Percentiles rank a stretch among this genome's conserved stretches.
Conservation (phyloP, 2,888 invertebrate genomes). For the Calameuta filiformis region DNA sequence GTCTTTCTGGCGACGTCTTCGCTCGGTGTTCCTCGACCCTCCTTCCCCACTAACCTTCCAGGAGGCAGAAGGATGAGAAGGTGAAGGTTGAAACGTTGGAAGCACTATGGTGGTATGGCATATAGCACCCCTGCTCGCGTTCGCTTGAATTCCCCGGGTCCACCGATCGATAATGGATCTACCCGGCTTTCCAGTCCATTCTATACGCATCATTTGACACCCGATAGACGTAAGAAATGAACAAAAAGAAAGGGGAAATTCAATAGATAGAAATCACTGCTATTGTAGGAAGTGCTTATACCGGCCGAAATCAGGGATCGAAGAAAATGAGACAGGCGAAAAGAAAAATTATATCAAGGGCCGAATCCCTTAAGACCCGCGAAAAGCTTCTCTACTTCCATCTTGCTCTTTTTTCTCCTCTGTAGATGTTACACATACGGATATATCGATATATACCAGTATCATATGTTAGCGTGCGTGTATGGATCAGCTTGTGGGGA, state of each 20-base stretch:
- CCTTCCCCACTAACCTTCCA: background rate
- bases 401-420: background rate
- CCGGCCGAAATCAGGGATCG: slow-evolving; percentile 20
- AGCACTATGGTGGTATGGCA: background rate
- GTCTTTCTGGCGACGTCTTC: background rate
- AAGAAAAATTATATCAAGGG: slow-evolving; percentile 55
- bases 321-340: slow-evolving; percentile 52
- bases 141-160: slow-evolving; percentile 37
- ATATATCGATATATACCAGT: background rate
- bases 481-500: background rate
- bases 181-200: slow-evolving; percentile 55
- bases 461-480: background rate
- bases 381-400: slow-evolving; percentile 12
- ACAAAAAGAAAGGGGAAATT: slow-evolving; percentile 46
- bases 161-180: slow-evolving; percentile 57
- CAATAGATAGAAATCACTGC: slow-evolving; percentile 61
- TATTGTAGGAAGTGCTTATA: slow-evolving; percentile 44
- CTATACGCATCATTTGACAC: slow-evolving; percentile 63
- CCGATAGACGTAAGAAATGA: slow-evolving; percentile 49
- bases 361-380: slow-evolving; percentile 51
- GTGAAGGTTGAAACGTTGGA: background rate
- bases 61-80: background rate
- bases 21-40: background rate
- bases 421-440: background rate
- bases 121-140: background rate